These are phyloP conservation scores for Amphiprion ocellaris DNA, from an alignment of 2,113 vertebrate species.

Conservation along the genomic window DNA sequence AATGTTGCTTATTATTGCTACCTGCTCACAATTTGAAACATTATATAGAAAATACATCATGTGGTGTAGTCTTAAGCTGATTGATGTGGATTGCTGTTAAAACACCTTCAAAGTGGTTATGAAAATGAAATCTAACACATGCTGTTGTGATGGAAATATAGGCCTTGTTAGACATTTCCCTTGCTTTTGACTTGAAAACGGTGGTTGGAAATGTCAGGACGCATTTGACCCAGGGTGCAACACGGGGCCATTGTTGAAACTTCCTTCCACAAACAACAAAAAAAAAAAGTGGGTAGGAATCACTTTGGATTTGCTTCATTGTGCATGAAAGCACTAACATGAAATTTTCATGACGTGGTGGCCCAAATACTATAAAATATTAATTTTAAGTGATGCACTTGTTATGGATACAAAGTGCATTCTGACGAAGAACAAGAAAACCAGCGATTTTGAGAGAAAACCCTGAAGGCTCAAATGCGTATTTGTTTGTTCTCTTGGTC, in stretches of 20 bases:
- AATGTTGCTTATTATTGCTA: no score
- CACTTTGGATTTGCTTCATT: slow-evolving; percentile 53
- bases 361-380: slow-evolving; percentile 57
- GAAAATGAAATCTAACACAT: neutral
- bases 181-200: neutral
- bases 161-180: no score
- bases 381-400: slow-evolving; percentile 49
- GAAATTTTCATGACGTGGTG: slow-evolving; percentile 62
- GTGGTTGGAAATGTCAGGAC: slow-evolving; percentile 4
- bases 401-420: slow-evolving; percentile 63
- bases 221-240: slow-evolving; percentile 6
- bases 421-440: slow-evolving; percentile 33
- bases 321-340: slow-evolving; percentile 58
- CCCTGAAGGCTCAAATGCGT: no score
- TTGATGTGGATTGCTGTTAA: neutral
- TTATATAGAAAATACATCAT: neutral
- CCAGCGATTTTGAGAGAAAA: neutral
- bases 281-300: slow-evolving; percentile 43
- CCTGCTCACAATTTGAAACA: no score
- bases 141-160: neutral
- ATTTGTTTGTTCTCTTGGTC: slow-evolving; percentile 5
- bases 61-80: neutral
- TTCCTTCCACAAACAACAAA: slow-evolving; percentile 3
- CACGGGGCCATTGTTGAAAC: slow-evolving; percentile 8
- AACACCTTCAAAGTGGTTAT: neutral